Conservation (phyloP, 2,113 vertebrate genomes). For the Epinephelus cyanopodus region DNA sequence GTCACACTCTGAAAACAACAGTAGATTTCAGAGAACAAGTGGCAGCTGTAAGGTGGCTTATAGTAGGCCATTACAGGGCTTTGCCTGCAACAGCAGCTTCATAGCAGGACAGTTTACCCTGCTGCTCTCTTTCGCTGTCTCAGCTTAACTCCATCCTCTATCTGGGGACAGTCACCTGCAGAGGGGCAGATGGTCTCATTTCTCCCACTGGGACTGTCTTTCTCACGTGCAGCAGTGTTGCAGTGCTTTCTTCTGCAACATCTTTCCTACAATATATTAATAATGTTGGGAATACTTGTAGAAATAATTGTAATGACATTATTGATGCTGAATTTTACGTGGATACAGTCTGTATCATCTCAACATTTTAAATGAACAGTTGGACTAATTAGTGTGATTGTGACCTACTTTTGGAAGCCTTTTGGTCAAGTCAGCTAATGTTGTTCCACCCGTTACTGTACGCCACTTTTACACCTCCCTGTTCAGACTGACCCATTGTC, state of each 20-base stretch:
- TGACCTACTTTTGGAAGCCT: constrained; percentile 55
- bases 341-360: background rate
- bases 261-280: constrained; percentile 15
- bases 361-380: background rate
- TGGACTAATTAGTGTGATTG: constrained; percentile 14
- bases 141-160: constrained; percentile 78
- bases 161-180: constrained; percentile 80
- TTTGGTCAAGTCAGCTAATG: constrained; percentile 32
- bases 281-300: background rate
- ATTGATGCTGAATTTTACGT: background rate
- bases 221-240: constrained; percentile 54
- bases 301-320: constrained; percentile 6
- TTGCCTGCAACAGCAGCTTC: constrained; percentile 67
- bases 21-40: background rate
- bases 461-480: no score
- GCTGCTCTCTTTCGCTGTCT: constrained; percentile 80
- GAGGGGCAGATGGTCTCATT: constrained; percentile 84
- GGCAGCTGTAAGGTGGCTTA: background rate
- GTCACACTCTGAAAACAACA: constrained; percentile 33
- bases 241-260: constrained; percentile 25
- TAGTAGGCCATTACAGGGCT: constrained; percentile 47
- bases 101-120: constrained; percentile 71
- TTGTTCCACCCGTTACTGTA: background rate
- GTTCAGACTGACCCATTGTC: no score
- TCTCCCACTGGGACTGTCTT: constrained; percentile 69